Evolutionary conservation across 1,140 invertebrate species (phyloP).

Genomic region (Calliphora vicina): DNA sequence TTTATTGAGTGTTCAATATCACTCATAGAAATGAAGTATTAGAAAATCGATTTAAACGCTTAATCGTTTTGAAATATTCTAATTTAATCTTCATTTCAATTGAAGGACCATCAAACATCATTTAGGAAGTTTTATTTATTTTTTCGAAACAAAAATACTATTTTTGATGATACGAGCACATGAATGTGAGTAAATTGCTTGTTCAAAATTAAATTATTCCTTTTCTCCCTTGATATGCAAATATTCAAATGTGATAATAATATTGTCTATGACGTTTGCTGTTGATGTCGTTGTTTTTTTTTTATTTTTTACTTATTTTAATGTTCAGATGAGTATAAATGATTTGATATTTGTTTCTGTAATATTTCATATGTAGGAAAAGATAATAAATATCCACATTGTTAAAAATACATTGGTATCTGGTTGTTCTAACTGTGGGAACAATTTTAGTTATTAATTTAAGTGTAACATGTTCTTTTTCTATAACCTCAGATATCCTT

Average conservation of each 20-base stretch:
- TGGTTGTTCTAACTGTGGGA: too few relatives aligned
- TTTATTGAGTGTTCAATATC: not conserved
- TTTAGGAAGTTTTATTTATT: not conserved
- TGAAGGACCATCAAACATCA: not conserved
- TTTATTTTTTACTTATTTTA: not conserved
- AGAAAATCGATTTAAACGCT: not conserved
- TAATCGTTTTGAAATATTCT: not conserved
- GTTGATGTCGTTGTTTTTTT: not conserved
- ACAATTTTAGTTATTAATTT: too few relatives aligned
- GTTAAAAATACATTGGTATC: not conserved
- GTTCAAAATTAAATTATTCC: too few relatives aligned
- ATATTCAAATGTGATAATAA: conserved; percentile 25
- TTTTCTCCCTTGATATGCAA: not conserved
- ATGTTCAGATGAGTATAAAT: not conserved
- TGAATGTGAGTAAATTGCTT: too few relatives aligned
- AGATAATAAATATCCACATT: too few relatives aligned
- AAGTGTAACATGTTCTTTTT: too few relatives aligned
- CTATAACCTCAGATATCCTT: too few relatives aligned
- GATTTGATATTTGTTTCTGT: too few relatives aligned
- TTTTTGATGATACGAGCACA: too few relatives aligned
- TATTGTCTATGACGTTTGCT: not conserved
- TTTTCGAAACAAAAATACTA: too few relatives aligned
- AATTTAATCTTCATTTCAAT: not conserved
- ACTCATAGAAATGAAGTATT: not conserved
- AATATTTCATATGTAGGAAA: too few relatives aligned